Percentiles rank a stretch among this genome's conserved stretches.
Conservation (phyloP, 2,888 invertebrate genomes). For the Acanthacorydalis orientalis region DNA sequence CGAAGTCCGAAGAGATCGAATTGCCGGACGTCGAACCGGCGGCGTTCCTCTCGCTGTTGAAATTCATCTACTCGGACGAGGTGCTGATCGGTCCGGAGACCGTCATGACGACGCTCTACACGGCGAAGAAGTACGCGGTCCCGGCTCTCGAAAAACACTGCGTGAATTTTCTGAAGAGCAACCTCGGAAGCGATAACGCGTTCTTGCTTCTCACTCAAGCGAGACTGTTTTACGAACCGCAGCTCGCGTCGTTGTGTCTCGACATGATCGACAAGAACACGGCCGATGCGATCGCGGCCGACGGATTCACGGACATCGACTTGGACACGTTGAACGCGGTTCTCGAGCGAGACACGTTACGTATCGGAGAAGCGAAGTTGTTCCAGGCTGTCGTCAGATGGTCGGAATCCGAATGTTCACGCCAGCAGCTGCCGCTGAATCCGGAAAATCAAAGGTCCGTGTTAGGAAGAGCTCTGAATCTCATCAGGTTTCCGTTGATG, state of each 20-base stretch:
- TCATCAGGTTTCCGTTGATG: slow-evolving; percentile 71
- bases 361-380: slow-evolving; percentile 61
- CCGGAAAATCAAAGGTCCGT: slow-evolving; percentile 52
- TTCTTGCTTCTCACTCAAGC: slow-evolving; percentile 66
- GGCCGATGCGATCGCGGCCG: slow-evolving; percentile 59
- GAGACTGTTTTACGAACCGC: slow-evolving; percentile 65
- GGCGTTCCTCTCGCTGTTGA: slow-evolving; percentile 58
- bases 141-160: slow-evolving; percentile 68
- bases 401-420: slow-evolving; percentile 57
- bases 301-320: slow-evolving; percentile 70
- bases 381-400: slow-evolving; percentile 58
- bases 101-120: slow-evolving; percentile 74
- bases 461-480: slow-evolving; percentile 49
- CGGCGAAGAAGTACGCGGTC: slow-evolving; percentile 76
- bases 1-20: slow-evolving; percentile 53
- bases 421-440: slow-evolving; percentile 44
- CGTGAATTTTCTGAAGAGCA: slow-evolving; percentile 58
- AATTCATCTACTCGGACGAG: slow-evolving; percentile 64
- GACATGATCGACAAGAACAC: slow-evolving; percentile 75
- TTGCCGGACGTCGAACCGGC: slow-evolving; percentile 71
- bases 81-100: slow-evolving; percentile 70
- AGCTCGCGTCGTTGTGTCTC: slow-evolving; percentile 62
- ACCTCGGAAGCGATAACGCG: slow-evolving; percentile 67
- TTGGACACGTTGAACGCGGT: slow-evolving; percentile 61
- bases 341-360: slow-evolving; percentile 57